phyloP scores from a whole-genome alignment of 2,797 vertebrate genomes.

The Liasis olivaceus region DNA sequence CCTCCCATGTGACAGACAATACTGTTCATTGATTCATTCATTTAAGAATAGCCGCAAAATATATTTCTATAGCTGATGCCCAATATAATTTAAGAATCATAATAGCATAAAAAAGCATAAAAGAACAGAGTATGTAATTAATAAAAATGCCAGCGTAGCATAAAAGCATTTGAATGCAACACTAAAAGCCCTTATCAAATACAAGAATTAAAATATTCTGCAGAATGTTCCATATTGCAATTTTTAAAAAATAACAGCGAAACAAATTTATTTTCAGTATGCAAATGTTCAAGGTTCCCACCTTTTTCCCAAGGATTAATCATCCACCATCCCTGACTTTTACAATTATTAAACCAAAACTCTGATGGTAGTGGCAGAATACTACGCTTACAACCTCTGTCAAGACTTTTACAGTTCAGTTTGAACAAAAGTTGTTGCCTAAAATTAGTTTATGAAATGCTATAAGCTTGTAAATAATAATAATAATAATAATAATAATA shows the following conservation, averaged over 20 bases:
- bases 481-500: not conserved
- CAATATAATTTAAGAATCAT: not conserved
- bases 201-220: not conserved
- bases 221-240: not conserved
- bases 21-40: not conserved
- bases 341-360: not conserved
- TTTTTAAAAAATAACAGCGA: not conserved
- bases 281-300: not conserved
- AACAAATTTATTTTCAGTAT: not conserved
- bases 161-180: not conserved
- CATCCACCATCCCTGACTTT: not conserved
- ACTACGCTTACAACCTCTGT: slow-evolving; percentile 23
- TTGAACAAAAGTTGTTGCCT: not conserved
- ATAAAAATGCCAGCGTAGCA: not conserved
- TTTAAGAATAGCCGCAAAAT: not conserved
- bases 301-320: not conserved
- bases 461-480: not conserved
- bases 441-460: not conserved
- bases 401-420: not conserved
- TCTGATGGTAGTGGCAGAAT: not conserved
- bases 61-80: not conserved
- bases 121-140: not conserved
- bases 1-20: not conserved
- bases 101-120: not conserved
- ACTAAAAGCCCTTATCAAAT: not conserved